A percentile compares a stretch with the other conserved stretches of the same genome.
These are phyloP conservation scores for Vombatus ursinus DNA, from an alignment of 2,113 vertebrate species.

Conservation along the genomic window DNA sequence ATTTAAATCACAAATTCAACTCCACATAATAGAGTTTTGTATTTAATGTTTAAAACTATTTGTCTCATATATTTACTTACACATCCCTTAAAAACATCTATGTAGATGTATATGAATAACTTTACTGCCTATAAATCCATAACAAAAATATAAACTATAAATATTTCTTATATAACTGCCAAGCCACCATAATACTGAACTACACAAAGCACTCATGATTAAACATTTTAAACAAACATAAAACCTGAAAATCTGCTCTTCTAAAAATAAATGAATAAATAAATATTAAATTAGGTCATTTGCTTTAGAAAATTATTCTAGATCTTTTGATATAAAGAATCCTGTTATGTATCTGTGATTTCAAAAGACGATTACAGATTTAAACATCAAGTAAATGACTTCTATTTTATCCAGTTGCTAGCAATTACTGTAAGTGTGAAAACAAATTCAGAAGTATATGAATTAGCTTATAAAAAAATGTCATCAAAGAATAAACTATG, in stretches of 20 bases:
- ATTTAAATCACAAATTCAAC: background rate
- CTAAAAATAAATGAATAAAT: background rate
- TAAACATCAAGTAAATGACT: background rate
- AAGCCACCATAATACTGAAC: background rate
- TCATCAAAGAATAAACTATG: background rate
- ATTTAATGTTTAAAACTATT: background rate
- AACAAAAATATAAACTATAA: background rate
- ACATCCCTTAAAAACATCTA: background rate
- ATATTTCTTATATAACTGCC: background rate
- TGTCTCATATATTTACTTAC: background rate
- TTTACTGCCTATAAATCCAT: background rate
- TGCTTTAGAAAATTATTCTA: background rate
- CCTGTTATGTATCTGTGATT: background rate
- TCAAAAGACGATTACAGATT: background rate
- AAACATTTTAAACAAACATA: background rate
- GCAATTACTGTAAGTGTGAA: background rate
- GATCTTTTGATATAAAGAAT: background rate
- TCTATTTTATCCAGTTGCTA: background rate
- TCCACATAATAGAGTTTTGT: background rate
- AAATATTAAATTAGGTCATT: background rate
- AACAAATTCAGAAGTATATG: background rate
- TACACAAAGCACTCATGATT: background rate
- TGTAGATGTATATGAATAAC: background rate
- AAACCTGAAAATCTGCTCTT: background rate
- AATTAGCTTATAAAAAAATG: background rate